These are phyloP conservation scores for Zygaena filipendulae DNA, from an alignment of 2,888 invertebrate species.

Conservation along the genomic window DNA sequence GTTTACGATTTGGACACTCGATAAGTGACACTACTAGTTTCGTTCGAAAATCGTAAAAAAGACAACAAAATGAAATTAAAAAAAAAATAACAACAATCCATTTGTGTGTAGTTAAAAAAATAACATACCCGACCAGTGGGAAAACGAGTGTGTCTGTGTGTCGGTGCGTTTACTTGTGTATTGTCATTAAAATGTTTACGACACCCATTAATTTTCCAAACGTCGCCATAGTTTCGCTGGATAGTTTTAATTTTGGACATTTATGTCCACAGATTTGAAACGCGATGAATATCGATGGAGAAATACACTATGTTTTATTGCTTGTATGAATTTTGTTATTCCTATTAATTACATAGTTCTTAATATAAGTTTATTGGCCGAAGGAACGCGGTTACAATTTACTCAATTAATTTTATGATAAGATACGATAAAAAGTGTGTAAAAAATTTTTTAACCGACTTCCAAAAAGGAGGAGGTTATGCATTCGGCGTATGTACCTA, in stretches of 20 bases:
- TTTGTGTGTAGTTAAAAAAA: slow-evolving; percentile 36
- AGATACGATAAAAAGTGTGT: too few relatives aligned
- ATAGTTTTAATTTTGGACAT: slow-evolving; percentile 49
- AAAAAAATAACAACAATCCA: slow-evolving; percentile 50
- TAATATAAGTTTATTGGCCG: too few relatives aligned
- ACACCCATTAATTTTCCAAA: slow-evolving; percentile 45
- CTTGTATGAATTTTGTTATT: too few relatives aligned
- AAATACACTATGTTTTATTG: too few relatives aligned
- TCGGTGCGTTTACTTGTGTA: slow-evolving; percentile 29
- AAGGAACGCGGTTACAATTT: too few relatives aligned
- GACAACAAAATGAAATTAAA: slow-evolving; percentile 43
- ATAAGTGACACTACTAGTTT: too few relatives aligned
- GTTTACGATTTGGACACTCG: too few relatives aligned
- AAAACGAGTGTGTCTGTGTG: too few relatives aligned
- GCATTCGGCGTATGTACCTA: not conserved
- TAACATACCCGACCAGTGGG: slow-evolving; percentile 45
- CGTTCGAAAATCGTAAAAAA: too few relatives aligned
- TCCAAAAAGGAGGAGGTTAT: slow-evolving; percentile 1
- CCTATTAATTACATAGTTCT: too few relatives aligned
- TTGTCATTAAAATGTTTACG: slow-evolving; percentile 55
- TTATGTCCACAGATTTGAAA: slow-evolving; percentile 27
- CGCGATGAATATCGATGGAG: too few relatives aligned
- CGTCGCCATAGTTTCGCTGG: slow-evolving; percentile 44
- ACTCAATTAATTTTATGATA: too few relatives aligned
- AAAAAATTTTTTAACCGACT: not conserved